phyloP scores from a whole-genome alignment of 2,797 vertebrate species.

The Gallinago stenura region DNA sequence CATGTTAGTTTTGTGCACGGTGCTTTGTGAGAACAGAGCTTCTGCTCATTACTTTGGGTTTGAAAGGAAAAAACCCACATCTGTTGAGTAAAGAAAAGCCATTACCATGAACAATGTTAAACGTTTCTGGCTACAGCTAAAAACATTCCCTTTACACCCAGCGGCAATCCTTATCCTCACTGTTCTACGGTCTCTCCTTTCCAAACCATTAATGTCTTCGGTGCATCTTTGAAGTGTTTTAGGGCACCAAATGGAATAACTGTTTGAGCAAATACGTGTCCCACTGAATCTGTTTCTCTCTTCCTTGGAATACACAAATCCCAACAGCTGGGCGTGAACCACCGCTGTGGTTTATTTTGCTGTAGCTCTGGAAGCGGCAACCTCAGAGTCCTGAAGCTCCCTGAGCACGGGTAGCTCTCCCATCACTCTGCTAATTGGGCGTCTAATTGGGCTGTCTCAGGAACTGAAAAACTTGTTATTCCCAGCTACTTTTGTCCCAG shows the following conservation, averaged over 20 bases:
- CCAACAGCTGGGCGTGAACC: neutral
- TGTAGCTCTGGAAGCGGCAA: neutral
- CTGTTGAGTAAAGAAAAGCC: neutral
- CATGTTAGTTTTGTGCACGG: neutral
- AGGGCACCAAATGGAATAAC: neutral
- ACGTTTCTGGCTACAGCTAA: neutral
- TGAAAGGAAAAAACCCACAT: neutral
- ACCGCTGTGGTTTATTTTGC: neutral
- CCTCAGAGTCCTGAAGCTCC: neutral
- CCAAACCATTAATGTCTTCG: neutral
- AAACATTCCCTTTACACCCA: neutral
- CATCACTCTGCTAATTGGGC: constrained; percentile 22
- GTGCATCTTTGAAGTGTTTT: neutral
- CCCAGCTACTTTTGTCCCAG: constrained; percentile 49
- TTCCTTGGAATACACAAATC: neutral
- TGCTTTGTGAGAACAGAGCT: constrained; percentile 18
- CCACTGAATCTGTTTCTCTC: neutral
- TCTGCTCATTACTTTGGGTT: constrained; percentile 21
- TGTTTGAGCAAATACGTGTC: neutral
- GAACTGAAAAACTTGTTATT: constrained; percentile 57
- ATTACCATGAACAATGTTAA: neutral
- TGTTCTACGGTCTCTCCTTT: neutral
- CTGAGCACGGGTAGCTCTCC: neutral
- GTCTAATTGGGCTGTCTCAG: constrained; percentile 39
- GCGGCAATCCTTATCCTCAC: neutral